Conservation (phyloP, 2,888 invertebrate species). For the Ochropleura leucogaster region DNA sequence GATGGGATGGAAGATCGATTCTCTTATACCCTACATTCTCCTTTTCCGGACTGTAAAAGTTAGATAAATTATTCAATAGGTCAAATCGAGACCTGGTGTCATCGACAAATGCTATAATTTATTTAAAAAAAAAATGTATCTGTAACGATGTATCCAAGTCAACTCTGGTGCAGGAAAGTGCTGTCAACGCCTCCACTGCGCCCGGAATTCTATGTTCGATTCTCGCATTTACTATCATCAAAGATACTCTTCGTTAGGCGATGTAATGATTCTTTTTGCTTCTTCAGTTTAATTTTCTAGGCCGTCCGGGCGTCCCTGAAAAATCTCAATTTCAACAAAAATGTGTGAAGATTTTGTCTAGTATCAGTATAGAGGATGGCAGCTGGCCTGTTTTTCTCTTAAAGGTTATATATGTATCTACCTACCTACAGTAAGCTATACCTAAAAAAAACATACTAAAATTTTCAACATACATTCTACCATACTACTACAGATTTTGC, state of each 20-base stretch:
- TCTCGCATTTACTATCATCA: too few relatives aligned
- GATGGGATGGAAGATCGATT: not conserved
- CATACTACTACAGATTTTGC: not conserved
- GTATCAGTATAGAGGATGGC: not conserved
- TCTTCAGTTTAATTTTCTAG: not conserved
- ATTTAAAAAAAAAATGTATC: not conserved
- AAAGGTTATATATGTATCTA: not conserved
- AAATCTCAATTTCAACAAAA: not conserved
- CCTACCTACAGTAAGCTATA: not conserved
- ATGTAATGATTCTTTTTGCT: too few relatives aligned
- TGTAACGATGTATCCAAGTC: too few relatives aligned
- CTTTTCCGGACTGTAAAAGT: not conserved
- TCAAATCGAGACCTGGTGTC: not conserved
- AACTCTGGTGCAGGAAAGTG: not conserved
- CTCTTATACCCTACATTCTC: not conserved
- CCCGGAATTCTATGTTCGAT: too few relatives aligned
- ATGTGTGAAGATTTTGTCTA: not conserved
- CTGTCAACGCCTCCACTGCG: too few relatives aligned
- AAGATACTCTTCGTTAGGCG: too few relatives aligned
- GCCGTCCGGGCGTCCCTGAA: not conserved
- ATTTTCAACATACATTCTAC: too few relatives aligned
- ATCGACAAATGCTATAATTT: not conserved
- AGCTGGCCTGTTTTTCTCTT: too few relatives aligned
- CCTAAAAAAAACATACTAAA: too few relatives aligned
- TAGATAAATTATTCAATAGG: too few relatives aligned